Percentiles rank a stretch among this genome's conserved stretches.
These are phyloP conservation scores for Emmelina monodactyla DNA, from an alignment of 2,888 invertebrate species.

Conservation along the genomic window DNA sequence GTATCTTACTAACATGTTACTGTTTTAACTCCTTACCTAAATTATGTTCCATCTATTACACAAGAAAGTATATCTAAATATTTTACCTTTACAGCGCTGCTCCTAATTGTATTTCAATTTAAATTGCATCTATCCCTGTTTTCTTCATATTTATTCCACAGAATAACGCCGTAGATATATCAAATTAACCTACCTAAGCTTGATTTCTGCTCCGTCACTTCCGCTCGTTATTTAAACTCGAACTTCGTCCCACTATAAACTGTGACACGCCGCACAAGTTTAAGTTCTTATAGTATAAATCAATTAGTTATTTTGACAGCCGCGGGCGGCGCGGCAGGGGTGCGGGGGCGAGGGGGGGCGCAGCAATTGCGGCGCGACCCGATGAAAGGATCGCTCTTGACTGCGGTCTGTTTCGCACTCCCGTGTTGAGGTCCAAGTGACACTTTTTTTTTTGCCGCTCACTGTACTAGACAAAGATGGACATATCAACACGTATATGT, in stretches of 20 bases:
- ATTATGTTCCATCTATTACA: no score
- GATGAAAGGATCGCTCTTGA: slow-evolving; percentile 24
- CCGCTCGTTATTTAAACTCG: no score
- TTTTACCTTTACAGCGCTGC: no score
- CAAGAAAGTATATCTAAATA: no score
- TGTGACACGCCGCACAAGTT: slow-evolving; percentile 23
- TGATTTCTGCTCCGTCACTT: no score
- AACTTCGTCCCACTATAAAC: slow-evolving; percentile 23
- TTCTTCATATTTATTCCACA: no score
- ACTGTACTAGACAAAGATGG: neutral
- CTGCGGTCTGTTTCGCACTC: slow-evolving; percentile 22
- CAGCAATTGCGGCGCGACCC: slow-evolving; percentile 27
- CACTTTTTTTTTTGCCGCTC: neutral
- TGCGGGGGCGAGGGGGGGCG: slow-evolving; percentile 23
- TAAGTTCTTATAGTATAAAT: slow-evolving; percentile 37
- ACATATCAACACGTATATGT: neutral
- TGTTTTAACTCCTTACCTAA: no score
- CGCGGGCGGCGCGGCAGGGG: slow-evolving; percentile 22
- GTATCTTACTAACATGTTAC: no score
- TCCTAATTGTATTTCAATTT: no score
- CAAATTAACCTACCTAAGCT: no score
- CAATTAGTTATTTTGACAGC: slow-evolving; percentile 52
- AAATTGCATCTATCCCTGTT: no score
- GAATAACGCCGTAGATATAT: no score
- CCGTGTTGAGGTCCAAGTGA: neutral